Base-by-base conservation (phyloP, 2,888 invertebrate genomes). In the Spisula solida region DNA sequence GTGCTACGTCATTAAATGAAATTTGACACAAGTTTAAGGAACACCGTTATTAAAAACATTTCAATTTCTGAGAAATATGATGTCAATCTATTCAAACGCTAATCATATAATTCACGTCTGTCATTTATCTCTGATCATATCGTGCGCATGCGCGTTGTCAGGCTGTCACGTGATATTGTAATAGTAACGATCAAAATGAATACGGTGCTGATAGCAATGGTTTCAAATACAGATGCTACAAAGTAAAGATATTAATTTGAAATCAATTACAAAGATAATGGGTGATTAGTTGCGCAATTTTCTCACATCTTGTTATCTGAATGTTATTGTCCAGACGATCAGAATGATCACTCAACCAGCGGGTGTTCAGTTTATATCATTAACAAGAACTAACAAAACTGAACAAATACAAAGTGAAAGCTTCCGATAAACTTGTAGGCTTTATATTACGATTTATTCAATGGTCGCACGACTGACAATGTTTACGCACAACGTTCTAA, bases 301-400 rank as follows among this genome's bases (percentile, higher is more conserved):
- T 75, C n/a, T n/a, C 75, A 75, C 75, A 75, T 75, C 29, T 75
- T 75, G 75, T 75, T 75, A 75, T 75, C 75, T 75, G 1, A 14
- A 75, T 5, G 75, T 31, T 75, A 18, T 75, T 75, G 34, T 75
- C 31, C 18, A 34, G 31, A 75, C 12, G 34, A 75, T 75, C 75
- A 31, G 75, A 34, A 75, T 16, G 31, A 6, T 8, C 25, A 25
- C 14, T 12, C 75, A 31, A 16, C 31, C 60, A 25, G 10, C 1
- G 60, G n/a, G 12, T 66, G 60, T 25, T 66, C 60, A 66, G n/a
- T n/a, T 66, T 66, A 10, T n/a, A n/a, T n/a, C n/a, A n/a, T n/a
- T n/a, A n/a, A n/a, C n/a, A 25, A 66, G n/a, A n/a, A 56, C 1
- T 0, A 56, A 56, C 56, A 20, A n/a, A 56, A 6, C n/a, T n/a